Evolutionary conservation across 2,888 invertebrate genomes (phyloP), one percentile per base, ranked within the genome.

Genomic region (Plebejus melissa): DNA sequence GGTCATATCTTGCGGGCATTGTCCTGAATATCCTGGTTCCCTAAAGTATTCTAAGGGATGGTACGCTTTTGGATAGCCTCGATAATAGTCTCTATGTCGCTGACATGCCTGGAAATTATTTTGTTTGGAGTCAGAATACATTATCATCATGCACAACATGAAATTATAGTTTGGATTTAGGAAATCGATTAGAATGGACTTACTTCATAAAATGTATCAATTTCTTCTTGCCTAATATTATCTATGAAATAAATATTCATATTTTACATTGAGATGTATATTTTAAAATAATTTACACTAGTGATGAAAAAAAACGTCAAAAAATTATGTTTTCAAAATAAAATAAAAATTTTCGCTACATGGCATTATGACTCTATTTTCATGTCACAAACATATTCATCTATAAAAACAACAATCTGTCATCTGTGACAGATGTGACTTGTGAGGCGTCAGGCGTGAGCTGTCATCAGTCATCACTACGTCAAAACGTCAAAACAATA

Each of bases 11-110:
- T 90, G 84, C 9, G 95, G 94, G 81, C 95, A 95, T 82, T 95
- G 95, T 83, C 91, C 95, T 79, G 83, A 82, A 80, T 91, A 94
- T 71, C 90, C 84, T 4, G 91, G 84, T 1, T 89, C 88, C 78
- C 89, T 93, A 84, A 95, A 96, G 83, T 94, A 95, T 74, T 89
- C 82, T 70, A 95, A 82, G 0, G 95, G 95, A 85, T 95, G 95
- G 77, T 94, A 81, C 1, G 91, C 88, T 75, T 94, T 94, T 1
- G 94, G 87, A 77, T 94, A 94, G 69, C 95, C 95, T 85, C 94
- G 94, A 82, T 95, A 95, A 82, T 95, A 95, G 81, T 95, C 94
- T 77, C 96, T 90, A 79, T 95, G 94, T 54, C 93, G 86, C 82
- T 95, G 95, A 77, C 93, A 91, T 41, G 93, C 92, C 95, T 95